Conservation (phyloP, 2,888 invertebrate species). For the Mesorhabditis belari region DNA sequence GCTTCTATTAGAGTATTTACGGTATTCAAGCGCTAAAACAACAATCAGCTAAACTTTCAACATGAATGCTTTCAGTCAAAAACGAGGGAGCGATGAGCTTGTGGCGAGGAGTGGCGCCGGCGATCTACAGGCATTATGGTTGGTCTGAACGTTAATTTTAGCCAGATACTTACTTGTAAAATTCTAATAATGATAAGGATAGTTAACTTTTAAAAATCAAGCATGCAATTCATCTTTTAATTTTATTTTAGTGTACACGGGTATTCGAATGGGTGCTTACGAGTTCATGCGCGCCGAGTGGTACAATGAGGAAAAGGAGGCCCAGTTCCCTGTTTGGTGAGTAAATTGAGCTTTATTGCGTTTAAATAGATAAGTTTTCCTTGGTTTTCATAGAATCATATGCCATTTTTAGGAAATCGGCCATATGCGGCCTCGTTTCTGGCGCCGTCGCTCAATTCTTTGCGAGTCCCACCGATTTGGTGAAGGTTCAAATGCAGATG, state of each 20-base stretch:
- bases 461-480: constrained; percentile 78
- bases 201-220: no score
- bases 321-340: constrained; percentile 21
- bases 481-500: constrained; percentile 90
- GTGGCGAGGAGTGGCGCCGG: constrained; percentile 83
- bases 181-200: not conserved
- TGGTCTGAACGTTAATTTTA: constrained; percentile 15
- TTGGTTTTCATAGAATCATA: no score
- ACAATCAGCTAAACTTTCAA: no score
- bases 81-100: constrained; percentile 76
- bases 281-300: constrained; percentile 71
- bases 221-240: no score
- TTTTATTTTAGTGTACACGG: constrained; percentile 62
- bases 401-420: constrained; percentile 62
- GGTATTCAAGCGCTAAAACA: no score
- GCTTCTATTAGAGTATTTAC: no score
- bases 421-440: constrained; percentile 71
- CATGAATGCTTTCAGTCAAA: constrained; percentile 58
- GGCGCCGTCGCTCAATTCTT: constrained; percentile 82
- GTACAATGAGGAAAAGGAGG: constrained; percentile 61
- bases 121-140: constrained; percentile 75
- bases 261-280: constrained; percentile 78
- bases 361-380: no score
- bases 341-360: no score
- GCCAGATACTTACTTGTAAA: no score